Percentiles rank a stretch among this genome's conserved stretches.
Conservation (phyloP, 2,888 invertebrate species). For the Brachycybe producta region DNA sequence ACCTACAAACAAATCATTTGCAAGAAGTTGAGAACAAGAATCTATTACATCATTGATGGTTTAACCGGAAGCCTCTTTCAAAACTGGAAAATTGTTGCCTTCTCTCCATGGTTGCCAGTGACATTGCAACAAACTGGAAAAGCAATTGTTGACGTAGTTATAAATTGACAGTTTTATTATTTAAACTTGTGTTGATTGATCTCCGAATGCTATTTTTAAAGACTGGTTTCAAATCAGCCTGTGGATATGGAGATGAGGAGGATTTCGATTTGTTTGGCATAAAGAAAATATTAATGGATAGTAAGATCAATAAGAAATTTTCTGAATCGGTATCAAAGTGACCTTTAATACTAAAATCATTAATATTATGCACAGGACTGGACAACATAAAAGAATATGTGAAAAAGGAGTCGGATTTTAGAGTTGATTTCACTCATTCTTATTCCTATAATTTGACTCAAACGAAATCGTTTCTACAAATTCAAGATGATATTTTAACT, state of each 20-base stretch:
- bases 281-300: not conserved
- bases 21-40: not conserved
- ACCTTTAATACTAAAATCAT: not conserved
- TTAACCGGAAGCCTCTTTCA: not conserved
- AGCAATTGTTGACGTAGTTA: conserved; percentile 2
- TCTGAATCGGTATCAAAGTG: too few relatives aligned
- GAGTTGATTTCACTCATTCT: conserved; percentile 7
- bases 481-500: not conserved
- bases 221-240: conserved; percentile 5
- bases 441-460: conserved; percentile 3
- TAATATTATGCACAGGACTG: not conserved
- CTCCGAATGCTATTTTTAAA: not conserved
- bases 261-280: conserved; percentile 3
- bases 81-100: conserved; percentile 1
- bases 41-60: not conserved
- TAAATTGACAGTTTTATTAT: not conserved
- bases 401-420: conserved; percentile 1
- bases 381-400: conserved; percentile 8
- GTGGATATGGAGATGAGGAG: conserved; percentile 11
- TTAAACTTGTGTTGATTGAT: not conserved
- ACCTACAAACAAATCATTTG: conserved; percentile 4
- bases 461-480: conserved; percentile 7
- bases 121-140: not conserved
- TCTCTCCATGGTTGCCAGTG: conserved; percentile 8
- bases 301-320: too few relatives aligned